Conservation (phyloP, 2,113 vertebrate species). For the Empidonax alnorum region DNA sequence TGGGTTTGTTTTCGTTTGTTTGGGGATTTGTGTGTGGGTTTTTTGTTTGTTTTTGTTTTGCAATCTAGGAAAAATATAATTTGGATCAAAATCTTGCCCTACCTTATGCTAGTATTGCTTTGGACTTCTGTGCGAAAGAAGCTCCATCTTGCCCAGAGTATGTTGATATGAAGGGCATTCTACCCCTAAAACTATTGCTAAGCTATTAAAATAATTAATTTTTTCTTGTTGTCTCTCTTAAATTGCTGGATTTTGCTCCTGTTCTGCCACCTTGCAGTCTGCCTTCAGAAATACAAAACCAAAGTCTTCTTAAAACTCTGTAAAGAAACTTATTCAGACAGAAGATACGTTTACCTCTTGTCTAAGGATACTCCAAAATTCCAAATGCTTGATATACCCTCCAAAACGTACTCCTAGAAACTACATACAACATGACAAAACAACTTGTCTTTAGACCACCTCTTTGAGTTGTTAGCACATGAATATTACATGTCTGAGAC, state of each 20-base stretch:
- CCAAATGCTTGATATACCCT: not conserved
- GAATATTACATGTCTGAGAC: not conserved
- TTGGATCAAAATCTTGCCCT: not conserved
- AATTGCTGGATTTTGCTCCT: conserved; percentile 5
- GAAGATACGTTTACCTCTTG: not conserved
- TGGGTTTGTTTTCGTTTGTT: not conserved
- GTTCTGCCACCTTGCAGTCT: conserved; percentile 27
- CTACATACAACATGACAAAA: not conserved
- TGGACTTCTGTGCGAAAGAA: not conserved
- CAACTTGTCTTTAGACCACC: not conserved
- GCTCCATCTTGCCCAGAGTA: not conserved
- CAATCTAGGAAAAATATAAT: not conserved
- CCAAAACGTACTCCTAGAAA: not conserved
- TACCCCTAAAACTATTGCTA: not conserved
- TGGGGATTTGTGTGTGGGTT: not conserved
- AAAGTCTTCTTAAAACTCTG: not conserved
- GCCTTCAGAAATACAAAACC: not conserved
- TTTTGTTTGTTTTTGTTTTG: not conserved
- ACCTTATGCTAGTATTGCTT: not conserved
- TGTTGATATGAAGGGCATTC: not conserved
- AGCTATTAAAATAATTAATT: not conserved
- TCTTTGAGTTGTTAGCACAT: not conserved
- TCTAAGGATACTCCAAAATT: not conserved
- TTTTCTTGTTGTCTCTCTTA: not conserved
- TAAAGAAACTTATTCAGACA: not conserved